Conservation (phyloP, 30 jellyfish, hydroid and myxozoan genomes). For the Aurelia coerulea region DNA sequence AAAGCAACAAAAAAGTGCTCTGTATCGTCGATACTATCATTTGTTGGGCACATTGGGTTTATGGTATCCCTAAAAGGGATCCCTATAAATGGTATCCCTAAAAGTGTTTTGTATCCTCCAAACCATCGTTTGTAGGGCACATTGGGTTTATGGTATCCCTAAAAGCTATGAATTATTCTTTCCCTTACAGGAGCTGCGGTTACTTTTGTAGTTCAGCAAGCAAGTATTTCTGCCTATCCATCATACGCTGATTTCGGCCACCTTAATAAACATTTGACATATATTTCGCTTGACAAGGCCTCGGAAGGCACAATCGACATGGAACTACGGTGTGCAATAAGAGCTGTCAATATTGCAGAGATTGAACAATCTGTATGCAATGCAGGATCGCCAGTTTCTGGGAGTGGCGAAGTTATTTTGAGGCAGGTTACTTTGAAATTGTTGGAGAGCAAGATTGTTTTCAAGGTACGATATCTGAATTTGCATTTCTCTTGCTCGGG, state of each 20-base stretch:
- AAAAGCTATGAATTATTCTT: background rate
- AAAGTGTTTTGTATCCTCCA: too few species aligned
- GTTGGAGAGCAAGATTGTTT: constrained; percentile 26
- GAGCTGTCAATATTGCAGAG: constrained; percentile 8
- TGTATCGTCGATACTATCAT: too few species aligned
- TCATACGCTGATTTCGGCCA: constrained; percentile 24
- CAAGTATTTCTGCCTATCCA: constrained; percentile 42
- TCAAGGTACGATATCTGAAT: constrained; percentile 36
- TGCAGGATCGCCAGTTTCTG: constrained; percentile 53
- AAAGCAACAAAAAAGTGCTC: too few species aligned
- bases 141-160: too few species aligned
- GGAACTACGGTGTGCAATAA: constrained; percentile 58
- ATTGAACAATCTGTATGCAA: constrained; percentile 33
- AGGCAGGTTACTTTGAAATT: constrained; percentile 34
- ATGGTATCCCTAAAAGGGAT: too few species aligned
- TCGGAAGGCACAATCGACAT: constrained; percentile 43
- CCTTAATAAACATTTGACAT: constrained; percentile 40
- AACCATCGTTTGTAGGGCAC: too few species aligned
- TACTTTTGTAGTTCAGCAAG: constrained; percentile 10
- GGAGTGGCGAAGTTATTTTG: constrained; percentile 1
- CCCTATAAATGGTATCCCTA: too few species aligned
- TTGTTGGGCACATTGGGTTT: too few species aligned
- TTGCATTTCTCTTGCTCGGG: too few species aligned
- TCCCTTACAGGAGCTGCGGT: constrained; percentile 32
- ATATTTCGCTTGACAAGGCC: constrained; percentile 40